phyloP scores from a whole-genome alignment of 1,140 invertebrate species.

The Teleogryllus occipitalis region DNA sequence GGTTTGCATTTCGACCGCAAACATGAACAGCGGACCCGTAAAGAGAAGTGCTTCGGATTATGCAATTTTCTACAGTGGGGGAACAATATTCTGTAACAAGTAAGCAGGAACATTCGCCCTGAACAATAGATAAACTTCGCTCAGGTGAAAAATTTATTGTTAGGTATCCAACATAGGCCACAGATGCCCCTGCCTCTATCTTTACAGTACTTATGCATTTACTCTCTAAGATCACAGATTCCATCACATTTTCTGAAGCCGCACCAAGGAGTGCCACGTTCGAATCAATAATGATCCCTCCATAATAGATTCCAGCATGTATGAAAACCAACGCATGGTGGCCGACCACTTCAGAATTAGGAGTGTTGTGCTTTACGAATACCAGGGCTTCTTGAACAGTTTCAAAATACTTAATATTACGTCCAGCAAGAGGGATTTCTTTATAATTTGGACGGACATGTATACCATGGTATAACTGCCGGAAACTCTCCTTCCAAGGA shows the following conservation, averaged over 20 bases:
- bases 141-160: constrained; percentile 94
- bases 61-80: constrained; percentile 92
- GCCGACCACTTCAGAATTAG: constrained; percentile 13
- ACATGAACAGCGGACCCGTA: constrained; percentile 96
- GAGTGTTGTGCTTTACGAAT: constrained; percentile 61
- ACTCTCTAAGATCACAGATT: constrained; percentile 87
- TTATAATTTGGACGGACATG: constrained; percentile 89
- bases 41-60: constrained; percentile 89
- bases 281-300: constrained; percentile 88
- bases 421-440: constrained; percentile 60
- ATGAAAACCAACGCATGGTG: constrained; percentile 68
- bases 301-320: constrained; percentile 82
- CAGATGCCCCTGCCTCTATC: constrained; percentile 89
- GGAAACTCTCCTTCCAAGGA: constrained; percentile 97
- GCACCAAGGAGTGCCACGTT: constrained; percentile 82
- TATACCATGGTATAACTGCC: constrained; percentile 86
- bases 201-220: constrained; percentile 91
- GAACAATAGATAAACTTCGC: constrained; percentile 82
- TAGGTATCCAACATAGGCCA: constrained; percentile 89
- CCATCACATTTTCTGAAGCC: constrained; percentile 83
- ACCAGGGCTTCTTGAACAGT: constrained; percentile 79
- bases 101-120: constrained; percentile 96
- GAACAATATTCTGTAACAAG: constrained; percentile 94
- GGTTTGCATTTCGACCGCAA: constrained; percentile 83
- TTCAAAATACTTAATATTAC: constrained; percentile 74